Conservation (phyloP, 2,888 invertebrate species). For the Xylota segnis region DNA sequence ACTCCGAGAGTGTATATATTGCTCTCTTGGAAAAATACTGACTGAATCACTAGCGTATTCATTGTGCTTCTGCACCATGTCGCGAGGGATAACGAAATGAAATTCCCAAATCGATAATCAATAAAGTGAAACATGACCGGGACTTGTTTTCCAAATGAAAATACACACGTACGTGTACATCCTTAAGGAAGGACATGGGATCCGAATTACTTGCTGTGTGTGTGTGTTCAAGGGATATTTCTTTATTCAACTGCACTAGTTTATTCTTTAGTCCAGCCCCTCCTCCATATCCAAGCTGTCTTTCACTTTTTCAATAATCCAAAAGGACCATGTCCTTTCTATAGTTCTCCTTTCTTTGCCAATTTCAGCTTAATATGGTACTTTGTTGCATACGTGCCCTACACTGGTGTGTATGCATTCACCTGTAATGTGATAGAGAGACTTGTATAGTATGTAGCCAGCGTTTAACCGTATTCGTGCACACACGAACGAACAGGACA, state of each 20-base stretch:
- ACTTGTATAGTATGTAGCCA: background rate
- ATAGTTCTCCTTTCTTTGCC: slow-evolving; percentile 54
- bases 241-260: slow-evolving; percentile 58
- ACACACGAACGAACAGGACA: slow-evolving; percentile 64
- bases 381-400: slow-evolving; percentile 74
- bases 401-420: slow-evolving; percentile 54
- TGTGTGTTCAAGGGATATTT: slow-evolving; percentile 40
- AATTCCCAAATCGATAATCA: slow-evolving; percentile 85
- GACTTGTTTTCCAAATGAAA: slow-evolving; percentile 72
- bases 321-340: slow-evolving; percentile 68
- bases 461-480: slow-evolving; percentile 54
- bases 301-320: slow-evolving; percentile 71
- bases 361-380: slow-evolving; percentile 73
- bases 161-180: slow-evolving; percentile 20
- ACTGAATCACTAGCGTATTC: slow-evolving; percentile 67
- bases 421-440: slow-evolving; percentile 69
- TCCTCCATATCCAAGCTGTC: slow-evolving; percentile 29
- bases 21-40: slow-evolving; percentile 19
- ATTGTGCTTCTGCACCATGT: slow-evolving; percentile 64
- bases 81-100: slow-evolving; percentile 62
- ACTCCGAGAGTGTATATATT: slow-evolving; percentile 1
- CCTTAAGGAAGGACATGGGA: slow-evolving; percentile 59
- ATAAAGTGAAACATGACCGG: slow-evolving; percentile 79
- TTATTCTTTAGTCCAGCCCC: slow-evolving; percentile 13
- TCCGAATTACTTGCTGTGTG: slow-evolving; percentile 43